These are phyloP conservation scores for Lophochroa leadbeateri DNA, from an alignment of 2,113 vertebrate species.

Conservation along the genomic window DNA sequence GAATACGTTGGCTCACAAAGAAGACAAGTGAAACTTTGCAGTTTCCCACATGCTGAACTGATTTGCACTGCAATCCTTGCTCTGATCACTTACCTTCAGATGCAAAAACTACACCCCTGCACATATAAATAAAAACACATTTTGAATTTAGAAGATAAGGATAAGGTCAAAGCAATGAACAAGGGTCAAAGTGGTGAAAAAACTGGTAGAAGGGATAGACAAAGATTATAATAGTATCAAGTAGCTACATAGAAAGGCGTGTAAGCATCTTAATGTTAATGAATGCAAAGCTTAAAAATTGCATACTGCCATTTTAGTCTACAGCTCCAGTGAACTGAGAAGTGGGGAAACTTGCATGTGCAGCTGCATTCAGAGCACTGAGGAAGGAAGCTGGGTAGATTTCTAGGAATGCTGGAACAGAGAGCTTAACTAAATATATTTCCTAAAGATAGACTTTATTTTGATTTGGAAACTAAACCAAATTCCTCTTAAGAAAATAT, in stretches of 20 bases:
- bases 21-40: background rate
- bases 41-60: background rate
- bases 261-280: background rate
- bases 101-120: background rate
- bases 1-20: background rate
- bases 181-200: background rate
- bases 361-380: background rate
- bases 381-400: background rate
- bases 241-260: background rate
- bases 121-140: background rate
- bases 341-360: background rate
- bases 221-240: background rate
- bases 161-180: background rate
- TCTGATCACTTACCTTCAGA: background rate
- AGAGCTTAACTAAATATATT: background rate
- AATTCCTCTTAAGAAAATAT: background rate
- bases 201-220: background rate
- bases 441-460: background rate
- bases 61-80: background rate
- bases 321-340: background rate
- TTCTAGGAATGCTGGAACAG: background rate
- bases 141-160: background rate
- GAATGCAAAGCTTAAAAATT: background rate
- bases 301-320: background rate
- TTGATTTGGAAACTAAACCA: background rate